Base-by-base conservation (phyloP, 35 echinoderm and acorn worm genomes). In the Ophioderma brevispina region DNA sequence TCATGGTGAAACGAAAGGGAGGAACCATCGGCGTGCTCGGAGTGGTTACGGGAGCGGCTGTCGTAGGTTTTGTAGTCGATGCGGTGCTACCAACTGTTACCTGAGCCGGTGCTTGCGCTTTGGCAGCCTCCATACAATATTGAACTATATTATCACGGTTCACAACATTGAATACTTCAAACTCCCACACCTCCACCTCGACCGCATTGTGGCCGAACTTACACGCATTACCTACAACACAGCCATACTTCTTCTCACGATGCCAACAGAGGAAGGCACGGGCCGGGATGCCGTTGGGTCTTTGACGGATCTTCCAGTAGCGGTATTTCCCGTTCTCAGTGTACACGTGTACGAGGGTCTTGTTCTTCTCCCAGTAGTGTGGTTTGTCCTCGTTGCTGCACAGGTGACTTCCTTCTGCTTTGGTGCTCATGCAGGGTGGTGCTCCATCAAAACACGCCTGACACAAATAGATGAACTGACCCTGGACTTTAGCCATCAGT, bases 161-260 rank as follows among this genome's bases (percentile, higher is more conserved):
- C 32, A 85, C 25, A 19, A 90, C 40, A 34, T 89, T 52, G 50
- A 81, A 76, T 6, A 81, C 64, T 43, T 96, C 94, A 84, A 89
- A 92, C 38, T 86, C 81, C 96, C 96, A 98, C 23, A 98, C 39
- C 32, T 91, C 84, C 0, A 93, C 83, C 70, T 98, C 96, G 35
- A 90, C 43, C 21, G 59, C 31, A 41, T 88, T 93, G 36, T 98
- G 96, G 32, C 90, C 96, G 93, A 95, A 98, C 32, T 88, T 55
- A 79, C 96, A 98, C 8, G 23, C 82, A 52, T 94, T 33, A 21
- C 87, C 93, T 25, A 30, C 55, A 3, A 32, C 13, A 59, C 95
- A 97, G 1, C 95, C 92, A 83, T 86, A 94, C 30, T 77, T 39
- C 64, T 76, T 94, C 46, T 82, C 31, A 32, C 80, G 59, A 49